Conservation (phyloP, 2,797 vertebrate species). For the Ispidina lecontei region DNA sequence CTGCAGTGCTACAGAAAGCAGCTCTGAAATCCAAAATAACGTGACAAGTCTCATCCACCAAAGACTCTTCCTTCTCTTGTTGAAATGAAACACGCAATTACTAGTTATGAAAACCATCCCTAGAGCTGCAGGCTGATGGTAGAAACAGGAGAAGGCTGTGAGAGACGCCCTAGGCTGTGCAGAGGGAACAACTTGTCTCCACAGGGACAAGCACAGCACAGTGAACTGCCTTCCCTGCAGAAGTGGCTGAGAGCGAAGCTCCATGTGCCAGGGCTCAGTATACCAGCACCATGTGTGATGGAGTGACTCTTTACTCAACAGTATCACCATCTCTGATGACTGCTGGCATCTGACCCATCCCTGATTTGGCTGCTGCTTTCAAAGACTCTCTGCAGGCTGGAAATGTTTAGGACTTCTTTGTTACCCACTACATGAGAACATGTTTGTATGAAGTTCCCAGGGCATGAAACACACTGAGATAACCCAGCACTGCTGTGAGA, state of each 20-base stretch:
- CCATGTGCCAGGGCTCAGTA: neutral
- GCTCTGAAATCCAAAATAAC: neutral
- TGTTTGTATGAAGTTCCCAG: neutral
- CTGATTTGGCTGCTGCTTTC: neutral
- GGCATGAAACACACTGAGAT: neutral
- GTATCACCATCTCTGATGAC: neutral
- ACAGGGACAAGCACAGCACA: neutral
- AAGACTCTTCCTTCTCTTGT: neutral
- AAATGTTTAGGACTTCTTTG: neutral
- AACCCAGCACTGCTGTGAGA: neutral
- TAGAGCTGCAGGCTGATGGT: neutral
- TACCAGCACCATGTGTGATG: rapidly evolving
- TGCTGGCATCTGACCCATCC: neutral
- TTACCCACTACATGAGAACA: neutral
- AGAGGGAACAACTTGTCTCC: neutral
- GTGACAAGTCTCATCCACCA: neutral
- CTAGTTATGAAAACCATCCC: neutral
- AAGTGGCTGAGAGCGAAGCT: neutral
- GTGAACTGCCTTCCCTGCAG: neutral
- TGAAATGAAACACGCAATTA: neutral
- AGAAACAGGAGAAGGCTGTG: neutral
- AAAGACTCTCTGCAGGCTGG: neutral
- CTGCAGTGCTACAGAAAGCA: neutral
- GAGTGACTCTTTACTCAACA: neutral
- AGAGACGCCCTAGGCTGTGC: neutral